phyloP scores from a whole-genome alignment of 2,888 invertebrate genomes.

The Agonopterix heracliana region DNA sequence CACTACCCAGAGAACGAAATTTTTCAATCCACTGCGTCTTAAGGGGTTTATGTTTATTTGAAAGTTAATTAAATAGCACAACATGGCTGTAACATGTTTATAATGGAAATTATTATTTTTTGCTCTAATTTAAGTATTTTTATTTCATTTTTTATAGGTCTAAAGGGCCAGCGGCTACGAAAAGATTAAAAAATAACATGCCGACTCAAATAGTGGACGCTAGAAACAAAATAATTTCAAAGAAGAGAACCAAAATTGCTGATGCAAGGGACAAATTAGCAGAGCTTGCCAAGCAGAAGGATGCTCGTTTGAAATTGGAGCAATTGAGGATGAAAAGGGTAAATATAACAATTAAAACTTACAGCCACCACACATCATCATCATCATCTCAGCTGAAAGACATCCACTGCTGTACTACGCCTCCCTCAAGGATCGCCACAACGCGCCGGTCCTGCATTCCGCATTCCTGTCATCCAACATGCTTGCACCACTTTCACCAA shows the following conservation, averaged over 20 bases:
- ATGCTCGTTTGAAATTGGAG: constrained; percentile 83
- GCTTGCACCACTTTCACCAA: no score
- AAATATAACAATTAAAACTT: neutral
- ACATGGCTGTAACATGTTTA: no score
- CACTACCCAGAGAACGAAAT: no score
- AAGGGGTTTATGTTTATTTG: no score
- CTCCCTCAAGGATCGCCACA: no score
- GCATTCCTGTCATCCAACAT: no score
- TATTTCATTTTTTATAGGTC: constrained; percentile 16
- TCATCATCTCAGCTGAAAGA: no score
- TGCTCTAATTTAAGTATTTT: neutral
- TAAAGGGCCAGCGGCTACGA: constrained; percentile 19
- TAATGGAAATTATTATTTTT: no score
- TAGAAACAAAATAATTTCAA: constrained; percentile 85
- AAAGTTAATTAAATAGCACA: no score
- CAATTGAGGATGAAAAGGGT: constrained; percentile 75
- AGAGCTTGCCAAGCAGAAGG: constrained; percentile 84
- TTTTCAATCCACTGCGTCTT: no score
- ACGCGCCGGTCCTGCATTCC: no score
- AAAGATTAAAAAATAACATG: constrained; percentile 16
- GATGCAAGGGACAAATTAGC: constrained; percentile 89
- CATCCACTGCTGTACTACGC: no score
- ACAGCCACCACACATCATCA: neutral
- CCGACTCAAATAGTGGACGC: constrained; percentile 76
- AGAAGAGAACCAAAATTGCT: constrained; percentile 83